phyloP scores from a whole-genome alignment of 1,140 invertebrate species.

The Pseudomyrmex pallidus region DNA sequence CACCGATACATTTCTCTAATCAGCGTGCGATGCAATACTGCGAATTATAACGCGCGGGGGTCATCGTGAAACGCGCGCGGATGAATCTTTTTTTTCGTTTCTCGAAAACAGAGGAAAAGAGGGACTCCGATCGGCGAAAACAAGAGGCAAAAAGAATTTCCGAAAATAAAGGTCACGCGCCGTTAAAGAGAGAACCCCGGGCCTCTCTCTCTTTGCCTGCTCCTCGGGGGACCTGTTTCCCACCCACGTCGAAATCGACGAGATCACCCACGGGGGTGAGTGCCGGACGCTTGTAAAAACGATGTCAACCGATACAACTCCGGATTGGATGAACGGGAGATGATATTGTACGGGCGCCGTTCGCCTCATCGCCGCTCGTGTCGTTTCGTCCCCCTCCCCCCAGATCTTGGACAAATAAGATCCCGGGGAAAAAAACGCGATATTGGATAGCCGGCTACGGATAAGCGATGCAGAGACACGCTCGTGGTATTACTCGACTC shows the following conservation, averaged over 20 bases:
- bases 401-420: conserved; percentile 58
- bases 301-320: conserved; percentile 64
- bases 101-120: background rate
- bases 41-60: background rate
- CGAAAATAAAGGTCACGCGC: conserved; percentile 28
- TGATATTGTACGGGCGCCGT: conserved; percentile 67
- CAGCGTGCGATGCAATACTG: background rate
- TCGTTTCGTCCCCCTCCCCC: background rate
- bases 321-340: conserved; percentile 62
- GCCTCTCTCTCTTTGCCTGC: background rate
- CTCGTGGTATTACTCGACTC: conserved; percentile 10
- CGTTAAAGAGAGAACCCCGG: conserved; percentile 17
- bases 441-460: conserved; percentile 63
- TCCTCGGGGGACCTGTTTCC: conserved; percentile 46
- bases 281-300: conserved; percentile 32
- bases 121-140: too few species aligned
- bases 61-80: background rate
- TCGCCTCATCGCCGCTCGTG: background rate
- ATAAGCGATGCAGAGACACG: conserved; percentile 3
- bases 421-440: conserved; percentile 39
- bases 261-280: conserved; percentile 25
- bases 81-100: background rate
- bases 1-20: background rate
- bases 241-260: conserved; percentile 56
- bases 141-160: background rate